phyloP scores from a whole-genome alignment of 2,113 vertebrate species.

The Hydrolagus affinis region DNA sequence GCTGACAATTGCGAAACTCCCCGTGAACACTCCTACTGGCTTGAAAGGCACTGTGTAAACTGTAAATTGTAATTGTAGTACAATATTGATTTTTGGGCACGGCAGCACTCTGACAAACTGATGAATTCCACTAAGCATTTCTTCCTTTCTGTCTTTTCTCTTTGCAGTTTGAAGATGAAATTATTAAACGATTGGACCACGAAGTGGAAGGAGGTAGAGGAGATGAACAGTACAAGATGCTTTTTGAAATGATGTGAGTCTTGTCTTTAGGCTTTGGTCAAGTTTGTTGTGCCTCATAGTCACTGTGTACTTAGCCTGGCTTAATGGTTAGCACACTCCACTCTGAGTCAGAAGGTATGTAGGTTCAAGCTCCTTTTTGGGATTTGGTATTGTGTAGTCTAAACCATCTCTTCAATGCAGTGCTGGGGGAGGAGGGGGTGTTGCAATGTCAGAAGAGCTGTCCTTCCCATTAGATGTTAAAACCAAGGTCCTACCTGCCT shows the following conservation, averaged over 20 bases:
- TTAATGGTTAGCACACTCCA: neutral
- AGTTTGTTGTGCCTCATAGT: neutral
- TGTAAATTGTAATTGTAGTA: too few relatives aligned
- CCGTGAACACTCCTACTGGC: too few relatives aligned
- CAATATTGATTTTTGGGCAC: neutral
- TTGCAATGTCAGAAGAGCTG: too few relatives aligned
- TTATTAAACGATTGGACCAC: slow-evolving; percentile 46
- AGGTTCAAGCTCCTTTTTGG: neutral
- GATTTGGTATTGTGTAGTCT: neutral
- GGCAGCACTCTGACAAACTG: neutral
- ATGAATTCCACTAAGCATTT: neutral
- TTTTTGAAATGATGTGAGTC: slow-evolving; percentile 40
- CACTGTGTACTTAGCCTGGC: neutral
- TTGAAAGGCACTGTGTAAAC: too few relatives aligned
- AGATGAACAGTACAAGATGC: slow-evolving; percentile 48
- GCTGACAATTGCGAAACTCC: too few relatives aligned
- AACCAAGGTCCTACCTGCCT: too few relatives aligned
- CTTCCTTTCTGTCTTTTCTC: accelerated
- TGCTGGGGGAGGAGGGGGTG: too few relatives aligned
- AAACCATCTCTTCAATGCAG: too few relatives aligned
- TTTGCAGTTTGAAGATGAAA: slow-evolving; percentile 47
- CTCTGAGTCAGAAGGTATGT: neutral
- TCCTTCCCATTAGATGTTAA: too few relatives aligned
- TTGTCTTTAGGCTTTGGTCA: neutral
- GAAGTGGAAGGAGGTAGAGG: slow-evolving; percentile 48